Evolutionary conservation across 30 jellyfish, hydroid and myxozoan genomes (phyloP).

Genomic region (Sanderia malayensis): DNA sequence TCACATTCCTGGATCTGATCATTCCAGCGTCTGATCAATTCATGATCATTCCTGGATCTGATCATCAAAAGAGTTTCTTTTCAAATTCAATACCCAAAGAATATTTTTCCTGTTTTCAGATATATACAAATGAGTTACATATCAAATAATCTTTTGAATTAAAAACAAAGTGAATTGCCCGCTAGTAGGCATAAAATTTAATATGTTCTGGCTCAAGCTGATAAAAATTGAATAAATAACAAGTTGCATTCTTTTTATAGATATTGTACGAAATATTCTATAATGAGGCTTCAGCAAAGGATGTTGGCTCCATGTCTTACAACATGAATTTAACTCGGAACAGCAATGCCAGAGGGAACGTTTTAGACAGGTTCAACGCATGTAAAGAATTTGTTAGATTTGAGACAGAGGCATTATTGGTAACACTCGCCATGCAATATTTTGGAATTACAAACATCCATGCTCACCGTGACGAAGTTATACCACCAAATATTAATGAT

Average conservation of each 20-base stretch:
- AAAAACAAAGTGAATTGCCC: too few species aligned
- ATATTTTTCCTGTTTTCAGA: too few species aligned
- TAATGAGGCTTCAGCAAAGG: conserved; percentile 21
- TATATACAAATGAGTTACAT: too few species aligned
- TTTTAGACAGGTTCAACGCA: conserved; percentile 17
- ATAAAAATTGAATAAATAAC: neutral
- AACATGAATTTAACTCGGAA: conserved; percentile 18
- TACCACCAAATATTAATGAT: neutral
- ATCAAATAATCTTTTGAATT: too few species aligned
- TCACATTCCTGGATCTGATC: too few species aligned
- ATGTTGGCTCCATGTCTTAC: conserved; percentile 22
- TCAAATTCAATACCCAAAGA: too few species aligned
- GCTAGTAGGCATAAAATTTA: too few species aligned
- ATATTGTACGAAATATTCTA: conserved; percentile 15
- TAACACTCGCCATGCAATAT: conserved; percentile 12
- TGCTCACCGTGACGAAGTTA: conserved; percentile 17
- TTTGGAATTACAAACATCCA: conserved; percentile 20
- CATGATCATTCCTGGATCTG: too few species aligned
- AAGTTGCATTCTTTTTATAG: conserved; percentile 1
- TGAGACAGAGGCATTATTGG: conserved; percentile 24
- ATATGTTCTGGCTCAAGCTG: neutral
- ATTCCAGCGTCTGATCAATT: too few species aligned
- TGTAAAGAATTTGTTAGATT: conserved; percentile 18
- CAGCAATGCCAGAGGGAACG: conserved; percentile 41
- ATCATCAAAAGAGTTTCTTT: too few species aligned